A percentile compares a stretch with the other conserved stretches of the same genome.
These are phyloP conservation scores for Nothobranchius furzeri DNA, from an alignment of 2,113 vertebrate species.

Conservation along the genomic window DNA sequence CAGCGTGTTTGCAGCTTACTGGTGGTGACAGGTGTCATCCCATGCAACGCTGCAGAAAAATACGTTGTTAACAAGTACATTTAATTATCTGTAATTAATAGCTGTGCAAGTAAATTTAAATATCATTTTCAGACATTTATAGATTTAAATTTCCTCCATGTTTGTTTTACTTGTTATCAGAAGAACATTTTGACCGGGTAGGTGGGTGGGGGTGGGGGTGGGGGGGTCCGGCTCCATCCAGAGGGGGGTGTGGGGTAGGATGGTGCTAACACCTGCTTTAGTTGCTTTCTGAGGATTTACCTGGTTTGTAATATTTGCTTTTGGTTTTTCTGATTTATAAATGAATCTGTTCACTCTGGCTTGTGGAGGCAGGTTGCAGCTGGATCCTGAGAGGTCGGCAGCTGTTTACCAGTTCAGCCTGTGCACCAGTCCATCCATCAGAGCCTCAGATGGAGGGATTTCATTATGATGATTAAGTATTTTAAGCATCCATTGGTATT, in stretches of 20 bases:
- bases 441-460: slow-evolving; percentile 31
- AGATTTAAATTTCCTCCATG: no score
- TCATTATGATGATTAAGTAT: background rate
- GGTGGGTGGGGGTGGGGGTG: no score
- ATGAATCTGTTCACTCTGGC: background rate
- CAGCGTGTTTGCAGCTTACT: background rate
- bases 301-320: background rate
- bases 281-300: background rate
- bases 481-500: background rate
- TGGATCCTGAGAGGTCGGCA: slow-evolving; percentile 7
- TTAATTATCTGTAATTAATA: no score
- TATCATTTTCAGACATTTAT: no score
- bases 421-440: slow-evolving; percentile 51
- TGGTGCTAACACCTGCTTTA: slow-evolving; percentile 44
- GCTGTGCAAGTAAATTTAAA: no score
- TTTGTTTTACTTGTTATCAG: no score
- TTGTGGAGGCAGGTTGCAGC: background rate
- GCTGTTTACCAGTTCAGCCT: slow-evolving; percentile 60
- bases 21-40: slow-evolving; percentile 53
- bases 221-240: no score
- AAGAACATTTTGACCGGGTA: no score
- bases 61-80: no score
- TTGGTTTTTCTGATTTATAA: background rate
- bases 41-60: background rate
- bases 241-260: slow-evolving; percentile 63